These are phyloP conservation scores for Crematogaster levior DNA, from an alignment of 2,888 invertebrate genomes.

Conservation along the genomic window DNA sequence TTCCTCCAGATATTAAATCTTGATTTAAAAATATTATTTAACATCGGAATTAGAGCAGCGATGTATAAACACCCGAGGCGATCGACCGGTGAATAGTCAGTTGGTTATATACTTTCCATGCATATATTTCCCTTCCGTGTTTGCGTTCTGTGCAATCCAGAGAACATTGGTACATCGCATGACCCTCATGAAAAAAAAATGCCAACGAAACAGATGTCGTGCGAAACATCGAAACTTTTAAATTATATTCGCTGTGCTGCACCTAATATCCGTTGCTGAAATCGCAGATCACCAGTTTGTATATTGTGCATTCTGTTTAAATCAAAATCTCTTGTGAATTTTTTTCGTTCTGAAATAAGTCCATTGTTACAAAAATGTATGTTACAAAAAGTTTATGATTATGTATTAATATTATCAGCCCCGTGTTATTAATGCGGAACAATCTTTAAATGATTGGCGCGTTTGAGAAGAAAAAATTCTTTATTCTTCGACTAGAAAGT, in stretches of 20 bases:
- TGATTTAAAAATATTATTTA: conserved; percentile 4
- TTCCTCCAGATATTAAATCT: neutral
- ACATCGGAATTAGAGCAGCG: neutral
- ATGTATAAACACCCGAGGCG: conserved; percentile 36
- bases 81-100: conserved; percentile 65
- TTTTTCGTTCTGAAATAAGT: neutral
- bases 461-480: neutral
- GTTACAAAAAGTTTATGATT: conserved; percentile 12
- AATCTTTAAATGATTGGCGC: neutral
- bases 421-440: neutral
- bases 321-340: neutral
- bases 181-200: conserved; percentile 47
- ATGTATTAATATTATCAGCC: neutral
- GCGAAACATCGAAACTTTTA: conserved; percentile 23
- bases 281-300: conserved; percentile 2
- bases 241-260: conserved; percentile 19
- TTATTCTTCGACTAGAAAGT: neutral
- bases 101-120: conserved; percentile 68
- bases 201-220: conserved; percentile 25
- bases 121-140: conserved; percentile 62
- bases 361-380: conserved; percentile 4
- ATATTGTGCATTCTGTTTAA: conserved; percentile 2
- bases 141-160: conserved; percentile 68
- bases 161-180: conserved; percentile 67
- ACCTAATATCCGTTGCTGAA: neutral